A percentile compares a stretch with the other conserved stretches of the same genome.
Conservation (phyloP, 2,888 invertebrate species). For the Trachelus stipa region DNA sequence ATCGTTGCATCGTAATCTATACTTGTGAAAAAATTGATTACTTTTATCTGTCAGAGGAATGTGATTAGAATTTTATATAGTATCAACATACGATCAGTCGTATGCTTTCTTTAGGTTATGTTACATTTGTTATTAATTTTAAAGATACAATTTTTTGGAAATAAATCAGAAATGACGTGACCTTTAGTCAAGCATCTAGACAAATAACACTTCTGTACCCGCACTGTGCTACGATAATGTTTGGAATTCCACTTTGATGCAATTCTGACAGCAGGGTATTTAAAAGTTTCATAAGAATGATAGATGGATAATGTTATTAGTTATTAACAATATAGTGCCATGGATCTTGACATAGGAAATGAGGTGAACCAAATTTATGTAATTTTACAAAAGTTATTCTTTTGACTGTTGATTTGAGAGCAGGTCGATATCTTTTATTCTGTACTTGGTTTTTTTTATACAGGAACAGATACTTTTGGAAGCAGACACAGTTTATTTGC, state of each 20-base stretch:
- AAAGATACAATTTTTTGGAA: slow-evolving; percentile 20
- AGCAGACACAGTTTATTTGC: slow-evolving; percentile 74
- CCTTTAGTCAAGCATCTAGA: slow-evolving; percentile 29
- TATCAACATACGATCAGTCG: background rate
- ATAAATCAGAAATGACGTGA: slow-evolving; percentile 26
- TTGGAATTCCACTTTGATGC: background rate
- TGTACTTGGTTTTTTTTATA: background rate
- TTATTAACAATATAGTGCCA: slow-evolving; percentile 28
- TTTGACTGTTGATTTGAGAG: background rate
- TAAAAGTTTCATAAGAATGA: slow-evolving; percentile 8
- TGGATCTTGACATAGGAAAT: slow-evolving; percentile 15
- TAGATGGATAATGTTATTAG: slow-evolving; percentile 18
- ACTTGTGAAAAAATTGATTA: background rate
- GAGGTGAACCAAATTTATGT: slow-evolving; percentile 31
- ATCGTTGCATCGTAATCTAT: background rate
- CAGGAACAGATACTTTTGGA: slow-evolving; percentile 62
- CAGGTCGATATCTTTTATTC: background rate
- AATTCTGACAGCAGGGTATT: background rate
- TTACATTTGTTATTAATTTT: slow-evolving; percentile 21
- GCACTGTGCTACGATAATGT: background rate
- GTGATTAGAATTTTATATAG: background rate
- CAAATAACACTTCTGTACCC: slow-evolving; percentile 15
- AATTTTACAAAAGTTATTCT: background rate
- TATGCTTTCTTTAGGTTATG: slow-evolving; percentile 22
- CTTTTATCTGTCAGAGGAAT: background rate